Base-by-base conservation (phyloP, 2,113 vertebrate genomes). In the Chloropsis cyanopogon region DNA sequence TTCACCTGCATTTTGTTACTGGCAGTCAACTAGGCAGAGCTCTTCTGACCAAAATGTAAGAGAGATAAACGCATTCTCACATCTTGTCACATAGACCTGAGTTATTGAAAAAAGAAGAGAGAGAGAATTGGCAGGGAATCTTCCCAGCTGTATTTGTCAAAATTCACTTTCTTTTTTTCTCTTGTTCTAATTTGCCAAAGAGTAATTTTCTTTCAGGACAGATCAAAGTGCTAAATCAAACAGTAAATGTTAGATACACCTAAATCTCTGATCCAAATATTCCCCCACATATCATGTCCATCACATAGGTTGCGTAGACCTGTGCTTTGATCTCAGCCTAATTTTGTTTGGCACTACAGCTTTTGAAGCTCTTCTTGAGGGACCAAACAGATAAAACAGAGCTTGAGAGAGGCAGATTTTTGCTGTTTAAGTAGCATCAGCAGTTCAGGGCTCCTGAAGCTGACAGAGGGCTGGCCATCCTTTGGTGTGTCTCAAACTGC, bases 201-300 rank as follows among this genome's bases (percentile, higher is more conserved):
- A 96, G 97, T 82, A 81, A 90, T 81, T 97, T 95, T 95, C 90
- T 97, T 95, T 97, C 88, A 91, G 66, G 25, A 42, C 24, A 96
- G 97, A 97, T 90, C 93, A 97, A 96, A 97, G 26, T 65, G 82
- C 39, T 90, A 82, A 94, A 93, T 96, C 95, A 97, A 92, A 86
- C 37, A 68, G 56, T 37, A 53, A 79, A 85, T 29, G 28, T 20
- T 94, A 59, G 54, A 14, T 70, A 54, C 53, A 95, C 91, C 90
- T 95, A 96, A 95, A 86, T 84, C 35, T 87, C 31, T 17, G 83
- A 66, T 93, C 90, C 50, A 21, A 84, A 96, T 94, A 88, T 95
- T 97, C 93, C 94, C 82, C 41, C 10, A 23, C 1, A 4, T 50
- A 26, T 52, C 54, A 15, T 70, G 68, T 35, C n/a, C 3, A 4